phyloP scores from a whole-genome alignment of 1,140 invertebrate species.

The Tetragonula clypearis region DNA sequence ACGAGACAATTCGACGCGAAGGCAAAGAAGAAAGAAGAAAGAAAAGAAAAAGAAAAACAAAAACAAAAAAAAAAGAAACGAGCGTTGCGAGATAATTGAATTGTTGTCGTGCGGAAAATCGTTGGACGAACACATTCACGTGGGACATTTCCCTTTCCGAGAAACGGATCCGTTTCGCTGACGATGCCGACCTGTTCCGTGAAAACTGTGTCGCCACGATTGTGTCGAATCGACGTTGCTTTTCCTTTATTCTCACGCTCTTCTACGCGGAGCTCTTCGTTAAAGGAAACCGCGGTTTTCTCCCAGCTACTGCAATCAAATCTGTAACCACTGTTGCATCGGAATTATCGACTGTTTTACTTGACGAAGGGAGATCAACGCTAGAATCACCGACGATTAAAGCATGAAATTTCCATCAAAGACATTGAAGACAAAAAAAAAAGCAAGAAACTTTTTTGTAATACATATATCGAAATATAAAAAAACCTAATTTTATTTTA shows the following conservation, averaged over 20 bases:
- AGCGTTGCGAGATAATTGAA: conserved; percentile 37
- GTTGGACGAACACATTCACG: conserved; percentile 8
- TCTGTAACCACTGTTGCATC: background rate
- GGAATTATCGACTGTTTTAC: background rate
- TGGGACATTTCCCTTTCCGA: conserved; percentile 60
- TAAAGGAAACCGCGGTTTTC: background rate
- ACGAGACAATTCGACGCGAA: conserved; percentile 4
- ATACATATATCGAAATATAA: too few species aligned
- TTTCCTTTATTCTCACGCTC: conserved; percentile 30
- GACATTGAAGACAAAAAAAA: too few species aligned
- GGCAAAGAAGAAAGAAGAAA: conserved; percentile 1
- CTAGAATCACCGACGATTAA: too few species aligned
- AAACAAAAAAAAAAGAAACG: background rate
- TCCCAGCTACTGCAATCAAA: background rate
- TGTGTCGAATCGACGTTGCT: conserved; percentile 3
- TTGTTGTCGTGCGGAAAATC: conserved; percentile 60
- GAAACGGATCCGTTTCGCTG: conserved; percentile 60
- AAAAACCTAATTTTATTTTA: too few species aligned
- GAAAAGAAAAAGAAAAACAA: background rate
- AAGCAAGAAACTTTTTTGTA: too few species aligned
- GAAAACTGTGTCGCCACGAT: conserved; percentile 27
- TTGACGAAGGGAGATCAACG: background rate
- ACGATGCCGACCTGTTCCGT: conserved; percentile 45
- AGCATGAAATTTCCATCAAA: too few species aligned
- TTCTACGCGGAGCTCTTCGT: background rate